Evolutionary conservation across 2,797 vertebrate species (phyloP), one percentile per base, ranked within the genome.

Genomic region (Cheirogaleus major): DNA sequence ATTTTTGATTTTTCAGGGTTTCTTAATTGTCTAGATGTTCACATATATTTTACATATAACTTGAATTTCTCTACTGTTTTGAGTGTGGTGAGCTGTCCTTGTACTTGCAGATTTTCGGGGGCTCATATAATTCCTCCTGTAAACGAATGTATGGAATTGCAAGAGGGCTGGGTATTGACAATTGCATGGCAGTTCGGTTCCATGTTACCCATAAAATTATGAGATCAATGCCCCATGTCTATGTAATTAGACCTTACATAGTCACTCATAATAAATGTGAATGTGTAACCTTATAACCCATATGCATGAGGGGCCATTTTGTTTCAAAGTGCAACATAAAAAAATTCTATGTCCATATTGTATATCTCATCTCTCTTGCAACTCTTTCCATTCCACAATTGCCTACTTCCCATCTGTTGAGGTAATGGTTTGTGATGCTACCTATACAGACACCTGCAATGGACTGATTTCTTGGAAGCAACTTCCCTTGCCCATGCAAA

Each of bases 401-500:
- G 73, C 61, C 78, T 4, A 9, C 69, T 81, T 83, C 10, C 61
- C 57, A 18, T 89, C 41, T 45, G 79, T 75, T 23, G 7, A 63
- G 45, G 52, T 78, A 48, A 59, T 76, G 69, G 41, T 95, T 72
- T 90, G 69, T 43, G 67, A 80, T 57, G 25, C 30, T 43, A 45
- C 81, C 38, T 45, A 3, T 79, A 91, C 85, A 48, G 50, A 82
- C 41, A 57, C 61, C 55, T 65, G 63, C 9, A 41, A 10, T 69
- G 89, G 78, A 59, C 50, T 67, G 50, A 67, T 87, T 96, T 90
- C 88, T 75, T n/a, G 43, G 82, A 65, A 89, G 50, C 50, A 22
- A 2, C 41, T 81, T 90, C 27, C 8, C 14, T 15, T 67, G 38
- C 48, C 67, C 4, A 10, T 8, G 43, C 67, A 50, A 57, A 59